Conservation (phyloP, 2,888 invertebrate species). For the Siphlonurus alternatus region DNA sequence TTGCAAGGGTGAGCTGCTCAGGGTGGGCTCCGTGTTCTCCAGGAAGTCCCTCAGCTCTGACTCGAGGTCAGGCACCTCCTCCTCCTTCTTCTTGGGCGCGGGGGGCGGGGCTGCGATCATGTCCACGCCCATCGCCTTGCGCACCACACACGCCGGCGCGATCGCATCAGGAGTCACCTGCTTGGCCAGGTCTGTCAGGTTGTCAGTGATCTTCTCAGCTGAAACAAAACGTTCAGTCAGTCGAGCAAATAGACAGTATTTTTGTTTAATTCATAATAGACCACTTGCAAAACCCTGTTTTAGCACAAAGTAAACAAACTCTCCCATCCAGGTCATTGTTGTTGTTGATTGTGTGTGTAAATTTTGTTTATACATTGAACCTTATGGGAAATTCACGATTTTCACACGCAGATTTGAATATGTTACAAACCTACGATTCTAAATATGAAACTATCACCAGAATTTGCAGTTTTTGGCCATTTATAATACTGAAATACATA, state of each 20-base stretch:
- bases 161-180: conserved; percentile 54
- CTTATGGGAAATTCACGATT: too few relatives aligned
- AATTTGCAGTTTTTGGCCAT: too few relatives aligned
- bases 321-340: too few relatives aligned
- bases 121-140: conserved; percentile 50
- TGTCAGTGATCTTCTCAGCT: conserved; percentile 49
- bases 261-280: background rate
- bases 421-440: too few relatives aligned
- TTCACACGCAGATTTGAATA: too few relatives aligned
- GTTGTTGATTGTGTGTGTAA: too few relatives aligned
- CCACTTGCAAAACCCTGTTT: too few relatives aligned
- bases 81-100: background rate
- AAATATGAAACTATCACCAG: too few relatives aligned
- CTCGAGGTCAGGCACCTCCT: conserved; percentile 38
- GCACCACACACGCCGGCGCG: conserved; percentile 44
- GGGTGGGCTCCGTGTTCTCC: conserved; percentile 41
- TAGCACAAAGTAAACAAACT: too few relatives aligned
- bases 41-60: conserved; percentile 52
- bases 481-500: too few relatives aligned
- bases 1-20: conserved; percentile 29
- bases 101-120: conserved; percentile 27
- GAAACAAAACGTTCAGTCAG: too few relatives aligned
- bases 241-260: background rate
- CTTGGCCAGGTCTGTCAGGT: conserved; percentile 58
- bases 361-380: too few relatives aligned